Conservation (phyloP, 2,113 vertebrate species). For the Salvelinus alpinus region DNA sequence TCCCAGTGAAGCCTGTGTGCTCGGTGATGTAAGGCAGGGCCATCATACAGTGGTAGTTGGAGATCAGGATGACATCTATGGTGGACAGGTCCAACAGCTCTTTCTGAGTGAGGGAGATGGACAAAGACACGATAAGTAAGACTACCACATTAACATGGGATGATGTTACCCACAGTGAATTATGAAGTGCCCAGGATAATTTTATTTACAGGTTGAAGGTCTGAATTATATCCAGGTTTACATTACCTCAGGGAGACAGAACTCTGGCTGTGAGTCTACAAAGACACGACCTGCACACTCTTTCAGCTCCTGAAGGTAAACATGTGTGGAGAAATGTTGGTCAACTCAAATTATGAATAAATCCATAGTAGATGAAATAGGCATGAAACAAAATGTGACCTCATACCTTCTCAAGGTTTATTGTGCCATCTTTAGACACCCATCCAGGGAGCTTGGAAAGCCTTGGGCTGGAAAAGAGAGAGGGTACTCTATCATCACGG, state of each 20-base stretch:
- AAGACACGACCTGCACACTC: constrained; percentile 94
- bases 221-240: constrained; percentile 33
- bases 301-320: constrained; percentile 85
- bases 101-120: constrained; percentile 72
- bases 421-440: constrained; percentile 89
- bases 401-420: constrained; percentile 87
- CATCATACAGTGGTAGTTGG: constrained; percentile 99
- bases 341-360: neutral
- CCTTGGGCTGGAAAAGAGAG: constrained; percentile 76
- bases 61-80: constrained; percentile 96
- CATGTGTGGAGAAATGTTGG: neutral
- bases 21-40: constrained; percentile 97
- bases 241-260: constrained; percentile 93
- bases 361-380: neutral
- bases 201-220: neutral
- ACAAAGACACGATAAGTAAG: neutral
- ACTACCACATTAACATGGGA: no score
- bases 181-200: neutral
- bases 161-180: no score
- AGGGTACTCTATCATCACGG: no score
- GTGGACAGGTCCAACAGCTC: constrained; percentile 95
- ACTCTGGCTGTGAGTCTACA: constrained; percentile 96
- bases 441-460: constrained; percentile 92
- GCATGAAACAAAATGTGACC: neutral
- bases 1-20: constrained; percentile 91